Percentiles rank a stretch among this genome's conserved stretches.
Evolutionary conservation across 1,140 invertebrate genomes (phyloP).

Genomic region (Probaryconus sp.): DNA sequence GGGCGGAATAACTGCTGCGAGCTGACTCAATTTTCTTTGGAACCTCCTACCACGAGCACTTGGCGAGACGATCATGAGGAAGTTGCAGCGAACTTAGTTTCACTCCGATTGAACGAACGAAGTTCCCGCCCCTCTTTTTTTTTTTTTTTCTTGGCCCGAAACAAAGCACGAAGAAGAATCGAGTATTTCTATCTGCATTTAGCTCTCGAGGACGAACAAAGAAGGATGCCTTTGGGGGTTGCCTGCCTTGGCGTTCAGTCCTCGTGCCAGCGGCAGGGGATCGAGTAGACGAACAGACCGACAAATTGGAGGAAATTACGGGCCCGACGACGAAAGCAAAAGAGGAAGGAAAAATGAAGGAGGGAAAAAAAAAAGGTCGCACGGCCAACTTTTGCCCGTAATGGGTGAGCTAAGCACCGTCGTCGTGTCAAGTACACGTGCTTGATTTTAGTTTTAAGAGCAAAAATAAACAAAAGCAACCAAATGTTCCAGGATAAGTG

Average conservation of each 20-base stretch:
- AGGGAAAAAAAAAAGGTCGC: conserved; percentile 14
- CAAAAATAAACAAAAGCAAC: conserved; percentile 1
- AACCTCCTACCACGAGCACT: conserved; percentile 31
- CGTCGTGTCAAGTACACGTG: conserved; percentile 34
- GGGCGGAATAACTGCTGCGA: conserved; percentile 21
- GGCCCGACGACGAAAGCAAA: background rate
- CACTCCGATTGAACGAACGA: conserved; percentile 42
- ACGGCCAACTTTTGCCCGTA: conserved; percentile 36
- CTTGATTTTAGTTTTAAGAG: conserved; percentile 1
- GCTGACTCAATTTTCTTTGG: conserved; percentile 36
- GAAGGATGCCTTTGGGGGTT: background rate
- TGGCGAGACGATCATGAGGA: conserved; percentile 30
- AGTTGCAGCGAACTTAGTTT: conserved; percentile 45
- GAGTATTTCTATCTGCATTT: conserved; percentile 42
- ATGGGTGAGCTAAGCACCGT: conserved; percentile 58
- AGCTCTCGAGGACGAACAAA: conserved; percentile 5
- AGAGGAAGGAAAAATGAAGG: background rate
- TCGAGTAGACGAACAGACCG: conserved; percentile 38
- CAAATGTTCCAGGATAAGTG: no score
- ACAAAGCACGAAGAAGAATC: conserved; percentile 17
- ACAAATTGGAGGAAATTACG: conserved; percentile 62
- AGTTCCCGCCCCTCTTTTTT: conserved; percentile 23
- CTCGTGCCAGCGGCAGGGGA: conserved; percentile 39
- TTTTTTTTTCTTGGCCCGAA: conserved; percentile 10
- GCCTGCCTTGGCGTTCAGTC: conserved; percentile 15